Evolutionary conservation across 2,797 vertebrate species (phyloP), one percentile per base, ranked within the genome.

Genomic region (Scomberomorus guttatus): DNA sequence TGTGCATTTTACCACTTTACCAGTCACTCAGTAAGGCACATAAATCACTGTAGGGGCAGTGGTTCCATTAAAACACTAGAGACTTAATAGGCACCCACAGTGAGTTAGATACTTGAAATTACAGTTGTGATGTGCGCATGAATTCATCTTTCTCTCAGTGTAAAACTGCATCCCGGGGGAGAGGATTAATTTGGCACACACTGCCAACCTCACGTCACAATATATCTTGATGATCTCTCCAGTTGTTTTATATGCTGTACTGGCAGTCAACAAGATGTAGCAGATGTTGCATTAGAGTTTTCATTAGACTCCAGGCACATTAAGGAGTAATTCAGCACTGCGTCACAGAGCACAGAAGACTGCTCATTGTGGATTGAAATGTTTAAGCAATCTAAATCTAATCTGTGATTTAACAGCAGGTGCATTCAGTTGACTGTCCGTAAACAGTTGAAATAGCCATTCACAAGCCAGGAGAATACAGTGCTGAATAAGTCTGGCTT

Each of bases 261-360:
- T 57, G 50, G 46, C 25, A 46, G 56, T 48, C 6, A 54, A 20
- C 17, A 15, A 37, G 29, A 44, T 22, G 68, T 0, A 66, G 54
- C 75, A 58, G 72, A 86, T 76, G 76, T 75, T 62, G 60, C 3
- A 54, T 5, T 32, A 11, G 42, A 37, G 59, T 9, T 74, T 71
- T 57, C 27, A 65, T 73, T 52, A 11, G 42, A 61, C 27, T 79
- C 24, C 52, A 5, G 27, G 3, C 22, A 52, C 11, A 44, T 72
- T 46, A 34, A 67, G 66, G 20, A n/a, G 9, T 55, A 39, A 52
- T 50, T 54, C 7, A 64, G 20, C 29, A 15, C 6, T 9, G 46
- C 52, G 42, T 2, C 14, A 15, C 25, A 20, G 11, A 17, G 15
- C 2, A 4, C 63, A 63, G n/a, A 61, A 18, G 18, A 20, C 6